Base-by-base conservation (phyloP, 2,888 invertebrate species). In the Clostera curtula region DNA sequence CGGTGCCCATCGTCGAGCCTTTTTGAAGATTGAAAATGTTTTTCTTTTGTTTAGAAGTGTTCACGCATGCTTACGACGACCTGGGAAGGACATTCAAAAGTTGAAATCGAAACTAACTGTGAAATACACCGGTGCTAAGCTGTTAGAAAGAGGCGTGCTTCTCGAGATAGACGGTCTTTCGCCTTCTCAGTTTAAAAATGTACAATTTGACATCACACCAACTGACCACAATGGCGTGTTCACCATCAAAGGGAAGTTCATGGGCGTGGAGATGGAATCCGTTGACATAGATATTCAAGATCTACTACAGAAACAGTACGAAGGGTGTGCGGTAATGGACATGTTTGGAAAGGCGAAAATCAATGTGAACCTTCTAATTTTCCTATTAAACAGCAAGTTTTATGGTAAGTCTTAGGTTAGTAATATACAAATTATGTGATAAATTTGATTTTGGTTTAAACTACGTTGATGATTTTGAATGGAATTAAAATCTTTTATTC, bases 321-420 rank as follows among this genome's bases (percentile, higher is more conserved):
- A 92, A 59, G 92, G 92, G 11, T 88, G 89, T 21, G 85, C 90
- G 12, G 88, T 91, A 12, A 91, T 91, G 87, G 88, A 90, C 46
- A 87, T 93, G 83, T 92, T 91, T 56, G 91, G 90, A n/a, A 90
- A 89, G 64, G 91, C 91, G 11, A 89, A 90, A 66, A 87, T 93
- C 43, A 92, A 93, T 56, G 90, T 93, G 9, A 92, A 92, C 64
- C 84, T 92, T 21, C 79, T 93, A 20, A 85, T 93, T 40, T 90
- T 89, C 61, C 82, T 93, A 36, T 70, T 93, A 15, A 92, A 93
- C 65, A 88, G 88, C 50, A 93, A 93, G 67, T 93, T 92, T 73
- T 92, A 91, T 61, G 87, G 88, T 40, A 89, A 88, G 59, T 66
- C 67, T 14, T 63, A 62, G 31, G 1, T 18, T 18, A 4, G n/a